A percentile compares a stretch with the other conserved stretches of the same genome.
phyloP scores from a whole-genome alignment of 2,797 vertebrate species.

The Muscicapa striata region DNA sequence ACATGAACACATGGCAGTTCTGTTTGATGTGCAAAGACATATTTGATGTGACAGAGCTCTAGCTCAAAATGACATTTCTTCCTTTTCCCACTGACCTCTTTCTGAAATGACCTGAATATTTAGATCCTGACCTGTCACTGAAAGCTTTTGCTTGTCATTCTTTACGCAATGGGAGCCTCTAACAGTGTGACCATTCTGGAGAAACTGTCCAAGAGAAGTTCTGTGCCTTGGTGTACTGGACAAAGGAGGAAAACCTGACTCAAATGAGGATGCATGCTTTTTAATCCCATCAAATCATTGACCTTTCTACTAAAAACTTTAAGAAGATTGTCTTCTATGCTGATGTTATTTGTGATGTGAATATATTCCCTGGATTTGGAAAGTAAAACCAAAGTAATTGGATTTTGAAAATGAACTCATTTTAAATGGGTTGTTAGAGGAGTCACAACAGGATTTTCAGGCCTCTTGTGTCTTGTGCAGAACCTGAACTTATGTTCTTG shows the following conservation, averaged over 20 bases:
- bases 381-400: not conserved
- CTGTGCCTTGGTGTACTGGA: not conserved
- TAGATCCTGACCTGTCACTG: not conserved
- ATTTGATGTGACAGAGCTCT: not conserved
- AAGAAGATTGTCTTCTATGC: not conserved
- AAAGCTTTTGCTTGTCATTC: not conserved
- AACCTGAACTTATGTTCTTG: not conserved
- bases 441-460: not conserved
- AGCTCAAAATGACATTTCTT: not conserved
- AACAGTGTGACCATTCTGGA: not conserved
- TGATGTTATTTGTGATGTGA: not conserved
- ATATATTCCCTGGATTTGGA: not conserved
- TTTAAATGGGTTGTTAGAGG: not conserved
- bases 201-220: not conserved
- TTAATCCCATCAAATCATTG: not conserved
- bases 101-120: not conserved
- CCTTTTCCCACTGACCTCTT: not conserved
- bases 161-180: not conserved
- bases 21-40: not conserved
- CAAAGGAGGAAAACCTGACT: not conserved
- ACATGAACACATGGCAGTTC: rapidly evolving
- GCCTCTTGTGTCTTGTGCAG: not conserved
- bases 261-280: not conserved
- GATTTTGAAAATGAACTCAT: not conserved
- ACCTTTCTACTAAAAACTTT: not conserved